Evolutionary conservation across 2,888 invertebrate genomes (phyloP).

Genomic region (Eupithecia insigniata): DNA sequence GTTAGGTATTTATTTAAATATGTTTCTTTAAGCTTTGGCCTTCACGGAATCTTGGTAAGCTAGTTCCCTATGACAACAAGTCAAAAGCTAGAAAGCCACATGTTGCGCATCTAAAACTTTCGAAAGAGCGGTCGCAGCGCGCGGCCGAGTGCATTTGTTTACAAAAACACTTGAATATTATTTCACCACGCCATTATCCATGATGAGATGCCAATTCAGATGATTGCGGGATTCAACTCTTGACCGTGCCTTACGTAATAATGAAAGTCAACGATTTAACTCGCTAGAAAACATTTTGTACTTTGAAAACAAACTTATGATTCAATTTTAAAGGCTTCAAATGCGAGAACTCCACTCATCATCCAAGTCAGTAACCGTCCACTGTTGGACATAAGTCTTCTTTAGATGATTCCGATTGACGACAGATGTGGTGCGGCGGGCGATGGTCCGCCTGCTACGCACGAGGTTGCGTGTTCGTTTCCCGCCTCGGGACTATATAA

Average conservation of each 20-base stretch:
- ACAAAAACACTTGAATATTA: conserved; percentile 30
- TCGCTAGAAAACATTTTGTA: conserved; percentile 11
- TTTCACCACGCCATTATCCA: conserved; percentile 36
- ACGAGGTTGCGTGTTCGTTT: too few relatives aligned
- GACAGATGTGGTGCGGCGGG: too few relatives aligned
- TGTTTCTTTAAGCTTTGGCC: too few relatives aligned
- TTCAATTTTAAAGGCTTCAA: too few relatives aligned
- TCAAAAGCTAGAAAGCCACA: conserved; percentile 9
- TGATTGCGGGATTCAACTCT: conserved; percentile 38
- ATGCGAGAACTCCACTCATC: too few relatives aligned
- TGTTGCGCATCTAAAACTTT: conserved; percentile 5
- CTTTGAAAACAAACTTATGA: not conserved
- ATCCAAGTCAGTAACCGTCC: not conserved
- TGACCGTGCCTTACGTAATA: conserved; percentile 39
- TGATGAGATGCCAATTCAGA: conserved; percentile 41
- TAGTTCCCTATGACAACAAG: not conserved
- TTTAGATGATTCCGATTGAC: too few relatives aligned
- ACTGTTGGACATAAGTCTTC: not conserved
- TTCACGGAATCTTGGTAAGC: not conserved
- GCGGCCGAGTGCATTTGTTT: conserved; percentile 26
- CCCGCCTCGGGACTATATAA: too few relatives aligned
- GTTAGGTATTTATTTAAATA: too few relatives aligned
- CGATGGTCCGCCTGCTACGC: too few relatives aligned
- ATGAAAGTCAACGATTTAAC: conserved; percentile 33
- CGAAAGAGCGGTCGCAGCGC: conserved; percentile 9